Percentiles rank a stretch among this genome's conserved stretches.
phyloP scores from a whole-genome alignment of 2,113 vertebrate species.

The Carettochelys insculpta region DNA sequence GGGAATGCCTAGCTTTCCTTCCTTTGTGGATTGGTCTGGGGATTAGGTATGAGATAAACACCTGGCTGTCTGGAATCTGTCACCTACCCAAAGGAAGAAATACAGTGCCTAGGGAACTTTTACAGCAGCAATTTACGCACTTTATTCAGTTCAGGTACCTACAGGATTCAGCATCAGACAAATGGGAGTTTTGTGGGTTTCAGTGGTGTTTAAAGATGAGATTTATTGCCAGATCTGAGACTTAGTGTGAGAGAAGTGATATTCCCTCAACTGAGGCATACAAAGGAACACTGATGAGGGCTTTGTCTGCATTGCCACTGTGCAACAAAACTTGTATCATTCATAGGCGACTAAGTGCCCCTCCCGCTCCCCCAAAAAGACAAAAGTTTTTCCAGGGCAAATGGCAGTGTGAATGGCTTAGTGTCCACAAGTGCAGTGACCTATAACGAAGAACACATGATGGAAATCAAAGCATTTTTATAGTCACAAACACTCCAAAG shows the following conservation, averaged over 20 bases:
- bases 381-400: too few relatives aligned
- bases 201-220: background rate
- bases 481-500: constrained; percentile 1
- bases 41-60: background rate
- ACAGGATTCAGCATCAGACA: background rate
- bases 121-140: background rate
- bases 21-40: too few relatives aligned
- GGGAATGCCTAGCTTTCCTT: too few relatives aligned
- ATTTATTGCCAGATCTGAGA: background rate
- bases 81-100: background rate
- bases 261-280: background rate
- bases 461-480: background rate
- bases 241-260: background rate
- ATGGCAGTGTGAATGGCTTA: too few relatives aligned
- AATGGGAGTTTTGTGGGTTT: background rate
- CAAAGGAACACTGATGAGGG: background rate
- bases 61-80: background rate
- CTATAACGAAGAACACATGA: background rate
- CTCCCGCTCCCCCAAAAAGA: too few relatives aligned
- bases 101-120: background rate
- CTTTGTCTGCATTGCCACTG: background rate
- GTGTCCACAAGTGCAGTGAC: background rate
- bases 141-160: background rate
- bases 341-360: too few relatives aligned
- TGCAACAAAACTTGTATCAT: too few relatives aligned